Evolutionary conservation across 1,140 invertebrate genomes (phyloP).

Genomic region (Lordiphosa collinella): DNA sequence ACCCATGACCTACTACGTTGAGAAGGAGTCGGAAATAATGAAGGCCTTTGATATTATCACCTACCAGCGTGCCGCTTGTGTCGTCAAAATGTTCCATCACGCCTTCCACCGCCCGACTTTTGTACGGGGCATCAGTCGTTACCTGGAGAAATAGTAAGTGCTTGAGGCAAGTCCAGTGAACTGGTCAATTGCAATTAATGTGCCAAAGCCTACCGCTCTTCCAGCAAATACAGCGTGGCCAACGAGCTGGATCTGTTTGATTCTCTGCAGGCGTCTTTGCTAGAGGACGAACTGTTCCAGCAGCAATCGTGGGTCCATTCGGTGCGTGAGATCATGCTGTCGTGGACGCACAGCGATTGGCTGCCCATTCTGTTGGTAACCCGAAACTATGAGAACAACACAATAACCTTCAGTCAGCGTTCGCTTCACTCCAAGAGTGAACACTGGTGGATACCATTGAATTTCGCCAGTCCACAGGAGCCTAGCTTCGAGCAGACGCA

Average conservation of each 20-base stretch:
- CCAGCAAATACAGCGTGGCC: constrained; percentile 66
- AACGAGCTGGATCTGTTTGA: constrained; percentile 68
- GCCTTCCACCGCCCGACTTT: constrained; percentile 77
- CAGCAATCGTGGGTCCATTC: constrained; percentile 34
- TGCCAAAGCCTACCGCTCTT: constrained; percentile 48
- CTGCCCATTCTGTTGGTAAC: constrained; percentile 81
- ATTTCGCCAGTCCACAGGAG: constrained; percentile 80
- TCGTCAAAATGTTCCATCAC: constrained; percentile 81
- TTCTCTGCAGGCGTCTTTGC: constrained; percentile 80
- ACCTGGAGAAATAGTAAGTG: constrained; percentile 78
- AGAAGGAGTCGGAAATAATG: constrained; percentile 86
- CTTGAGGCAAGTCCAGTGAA: constrained; percentile 15
- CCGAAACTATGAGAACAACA: constrained; percentile 79
- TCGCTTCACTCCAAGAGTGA: constrained; percentile 62
- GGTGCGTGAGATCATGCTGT: constrained; percentile 79
- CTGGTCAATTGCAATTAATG: constrained; percentile 73
- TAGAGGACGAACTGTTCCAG: constrained; percentile 58
- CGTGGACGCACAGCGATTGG: constrained; percentile 82
- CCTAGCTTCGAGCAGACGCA: constrained; percentile 80
- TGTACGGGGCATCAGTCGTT: constrained; percentile 62
- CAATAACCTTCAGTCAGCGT: constrained; percentile 78
- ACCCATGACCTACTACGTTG: constrained; percentile 86
- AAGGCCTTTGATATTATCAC: constrained; percentile 90
- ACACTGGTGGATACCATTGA: constrained; percentile 82
- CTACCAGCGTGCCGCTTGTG: constrained; percentile 83